Evolutionary conservation across 2,888 invertebrate species (phyloP).

Genomic region (Mermis nigrescens): DNA sequence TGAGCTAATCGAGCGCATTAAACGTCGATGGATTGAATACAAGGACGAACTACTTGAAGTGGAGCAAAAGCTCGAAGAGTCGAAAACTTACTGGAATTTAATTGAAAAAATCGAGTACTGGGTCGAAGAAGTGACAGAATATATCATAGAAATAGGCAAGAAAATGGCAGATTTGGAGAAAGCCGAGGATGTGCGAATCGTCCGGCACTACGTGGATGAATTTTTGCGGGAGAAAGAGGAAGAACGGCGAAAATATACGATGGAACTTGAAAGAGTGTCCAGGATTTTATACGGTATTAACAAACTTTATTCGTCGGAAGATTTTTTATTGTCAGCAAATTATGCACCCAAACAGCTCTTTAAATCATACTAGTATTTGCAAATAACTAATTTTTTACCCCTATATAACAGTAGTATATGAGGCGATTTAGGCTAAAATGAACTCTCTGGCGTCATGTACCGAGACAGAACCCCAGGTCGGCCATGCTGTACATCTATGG

Average conservation of each 20-base stretch:
- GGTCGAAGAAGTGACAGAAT: slow-evolving; percentile 8
- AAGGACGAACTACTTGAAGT: slow-evolving; percentile 46
- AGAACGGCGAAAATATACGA: slow-evolving; percentile 6
- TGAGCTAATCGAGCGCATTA: slow-evolving; percentile 6
- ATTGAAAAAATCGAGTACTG: slow-evolving; percentile 42
- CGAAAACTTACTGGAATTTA: slow-evolving; percentile 51
- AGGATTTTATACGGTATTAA: slow-evolving; percentile 1
- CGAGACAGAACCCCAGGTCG: too few species aligned
- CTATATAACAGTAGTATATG: too few species aligned
- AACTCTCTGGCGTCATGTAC: too few species aligned
- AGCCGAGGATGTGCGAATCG: slow-evolving; percentile 2
- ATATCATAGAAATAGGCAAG: slow-evolving; percentile 1
- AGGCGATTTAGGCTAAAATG: too few species aligned
- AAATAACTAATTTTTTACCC: too few species aligned
- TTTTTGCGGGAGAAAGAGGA: neutral
- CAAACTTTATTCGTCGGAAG: neutral
- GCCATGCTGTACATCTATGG: too few species aligned
- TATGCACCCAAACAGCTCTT: too few species aligned
- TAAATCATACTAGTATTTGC: too few species aligned
- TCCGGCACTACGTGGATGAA: slow-evolving; percentile 1
- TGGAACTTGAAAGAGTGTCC: slow-evolving; percentile 3
- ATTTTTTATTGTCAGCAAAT: too few species aligned
- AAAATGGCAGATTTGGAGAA: neutral
- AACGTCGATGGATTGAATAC: slow-evolving; percentile 40
- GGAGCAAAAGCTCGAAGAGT: slow-evolving; percentile 46